A percentile compares a stretch with the other conserved stretches of the same genome.
Evolutionary conservation across 1,140 invertebrate species (phyloP).

Genomic region (Cydia pomonella): DNA sequence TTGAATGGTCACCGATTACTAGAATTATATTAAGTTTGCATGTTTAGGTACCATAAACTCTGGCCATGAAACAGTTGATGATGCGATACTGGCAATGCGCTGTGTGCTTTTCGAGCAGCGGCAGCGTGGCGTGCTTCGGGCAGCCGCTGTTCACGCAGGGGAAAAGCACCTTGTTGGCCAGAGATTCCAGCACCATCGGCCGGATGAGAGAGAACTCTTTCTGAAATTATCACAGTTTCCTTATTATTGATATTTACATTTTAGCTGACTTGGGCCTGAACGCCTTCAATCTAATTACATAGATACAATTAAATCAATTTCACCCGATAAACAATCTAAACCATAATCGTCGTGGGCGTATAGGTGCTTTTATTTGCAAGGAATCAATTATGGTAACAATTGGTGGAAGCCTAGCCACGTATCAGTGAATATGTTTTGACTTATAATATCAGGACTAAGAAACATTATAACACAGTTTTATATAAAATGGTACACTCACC

Average conservation of each 20-base stretch:
- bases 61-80: conserved; percentile 78
- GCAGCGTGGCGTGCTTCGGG: conserved; percentile 64
- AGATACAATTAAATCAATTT: too few relatives aligned
- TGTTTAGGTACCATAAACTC: conserved; percentile 74
- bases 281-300: too few relatives aligned
- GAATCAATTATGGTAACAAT: too few relatives aligned
- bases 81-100: conserved; percentile 70
- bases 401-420: too few relatives aligned
- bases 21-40: background rate
- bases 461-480: too few relatives aligned
- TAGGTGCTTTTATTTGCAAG: too few relatives aligned
- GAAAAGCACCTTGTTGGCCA: conserved; percentile 77
- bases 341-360: too few relatives aligned
- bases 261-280: background rate
- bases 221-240: conserved; percentile 49
- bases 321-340: too few relatives aligned
- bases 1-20: too few relatives aligned
- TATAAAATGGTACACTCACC: conserved; percentile 47
- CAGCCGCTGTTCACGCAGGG: conserved; percentile 74
- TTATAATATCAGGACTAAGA: too few relatives aligned
- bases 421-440: too few relatives aligned
- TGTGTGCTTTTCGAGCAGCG: conserved; percentile 66
- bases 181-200: conserved; percentile 68
- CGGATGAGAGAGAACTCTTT: conserved; percentile 73
- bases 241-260: background rate